Evolutionary conservation across 2,888 invertebrate genomes (phyloP).

Genomic region (Synanthedon myopaeformis): DNA sequence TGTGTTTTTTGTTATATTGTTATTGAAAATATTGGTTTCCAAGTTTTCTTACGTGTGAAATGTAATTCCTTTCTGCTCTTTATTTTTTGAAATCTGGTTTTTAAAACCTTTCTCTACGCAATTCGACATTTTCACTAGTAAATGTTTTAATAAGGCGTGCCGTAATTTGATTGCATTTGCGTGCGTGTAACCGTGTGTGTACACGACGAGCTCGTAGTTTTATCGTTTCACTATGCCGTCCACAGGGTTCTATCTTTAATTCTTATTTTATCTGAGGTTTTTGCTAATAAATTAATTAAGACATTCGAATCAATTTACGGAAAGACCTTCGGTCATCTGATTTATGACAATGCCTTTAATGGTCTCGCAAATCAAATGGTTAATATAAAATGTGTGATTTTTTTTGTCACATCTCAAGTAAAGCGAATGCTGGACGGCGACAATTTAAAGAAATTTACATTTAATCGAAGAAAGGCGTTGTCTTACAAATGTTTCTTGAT

Average conservation of each 20-base stretch:
- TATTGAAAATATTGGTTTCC: too few relatives aligned
- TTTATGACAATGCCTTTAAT: conserved; percentile 6
- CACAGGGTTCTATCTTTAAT: too few relatives aligned
- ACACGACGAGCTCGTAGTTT: too few relatives aligned
- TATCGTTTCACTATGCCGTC: too few relatives aligned
- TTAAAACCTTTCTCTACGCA: too few relatives aligned
- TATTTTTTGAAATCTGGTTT: too few relatives aligned
- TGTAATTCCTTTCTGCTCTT: too few relatives aligned
- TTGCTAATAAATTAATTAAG: background rate
- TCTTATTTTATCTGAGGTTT: background rate
- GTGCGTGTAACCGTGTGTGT: too few relatives aligned
- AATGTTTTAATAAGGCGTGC: background rate
- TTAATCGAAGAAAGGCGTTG: conserved; percentile 29
- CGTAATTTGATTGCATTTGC: background rate
- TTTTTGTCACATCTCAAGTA: conserved; percentile 12
- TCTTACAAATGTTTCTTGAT: conserved; percentile 10
- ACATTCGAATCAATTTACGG: background rate
- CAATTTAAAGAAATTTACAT: conserved; percentile 9
- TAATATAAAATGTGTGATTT: conserved; percentile 11
- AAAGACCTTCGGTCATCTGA: conserved; percentile 5
- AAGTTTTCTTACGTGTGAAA: too few relatives aligned
- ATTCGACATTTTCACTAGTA: background rate
- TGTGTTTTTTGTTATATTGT: too few relatives aligned
- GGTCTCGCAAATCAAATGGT: conserved; percentile 2
- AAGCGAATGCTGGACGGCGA: background rate